phyloP scores from a whole-genome alignment of 1,140 invertebrate genomes.

The Drosophila nigrodunni region DNA sequence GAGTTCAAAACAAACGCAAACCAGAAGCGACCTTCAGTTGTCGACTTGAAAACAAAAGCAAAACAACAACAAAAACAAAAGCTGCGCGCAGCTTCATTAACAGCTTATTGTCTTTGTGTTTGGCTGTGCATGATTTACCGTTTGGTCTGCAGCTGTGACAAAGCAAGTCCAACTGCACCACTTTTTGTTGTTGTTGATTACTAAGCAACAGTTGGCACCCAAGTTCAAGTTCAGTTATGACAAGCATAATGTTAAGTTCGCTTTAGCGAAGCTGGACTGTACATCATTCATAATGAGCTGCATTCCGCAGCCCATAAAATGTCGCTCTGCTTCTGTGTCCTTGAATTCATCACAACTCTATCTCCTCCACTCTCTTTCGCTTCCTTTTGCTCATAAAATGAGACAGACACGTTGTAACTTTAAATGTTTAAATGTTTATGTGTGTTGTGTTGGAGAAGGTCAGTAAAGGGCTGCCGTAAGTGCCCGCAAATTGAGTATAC shows the following conservation, averaged over 20 bases:
- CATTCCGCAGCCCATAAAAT: conserved; percentile 1
- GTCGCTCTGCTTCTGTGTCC: conserved; percentile 13
- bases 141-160: conserved; percentile 22
- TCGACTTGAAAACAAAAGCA: conserved; percentile 25
- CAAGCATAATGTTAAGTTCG: conserved; percentile 15
- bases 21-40: conserved; percentile 35
- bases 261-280: background rate
- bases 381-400: conserved; percentile 11
- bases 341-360: conserved; percentile 6
- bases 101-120: conserved; percentile 11
- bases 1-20: conserved; percentile 36
- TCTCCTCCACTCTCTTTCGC: background rate
- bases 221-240: conserved; percentile 51
- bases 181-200: conserved; percentile 14
- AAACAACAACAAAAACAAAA: conserved; percentile 5
- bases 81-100: conserved; percentile 26
- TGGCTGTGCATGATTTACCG: conserved; percentile 38
- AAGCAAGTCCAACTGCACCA: conserved; percentile 1
- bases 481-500: conserved; percentile 42
- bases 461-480: conserved; percentile 50
- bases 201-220: conserved; percentile 21
- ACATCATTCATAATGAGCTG: conserved; percentile 5
- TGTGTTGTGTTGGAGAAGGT: conserved; percentile 54
- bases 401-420: conserved; percentile 18
- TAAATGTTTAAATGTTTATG: conserved; percentile 13